A percentile compares a stretch with the other conserved stretches of the same genome.
Conservation (phyloP, 2,797 vertebrate genomes). For the Ciconia nigra region DNA sequence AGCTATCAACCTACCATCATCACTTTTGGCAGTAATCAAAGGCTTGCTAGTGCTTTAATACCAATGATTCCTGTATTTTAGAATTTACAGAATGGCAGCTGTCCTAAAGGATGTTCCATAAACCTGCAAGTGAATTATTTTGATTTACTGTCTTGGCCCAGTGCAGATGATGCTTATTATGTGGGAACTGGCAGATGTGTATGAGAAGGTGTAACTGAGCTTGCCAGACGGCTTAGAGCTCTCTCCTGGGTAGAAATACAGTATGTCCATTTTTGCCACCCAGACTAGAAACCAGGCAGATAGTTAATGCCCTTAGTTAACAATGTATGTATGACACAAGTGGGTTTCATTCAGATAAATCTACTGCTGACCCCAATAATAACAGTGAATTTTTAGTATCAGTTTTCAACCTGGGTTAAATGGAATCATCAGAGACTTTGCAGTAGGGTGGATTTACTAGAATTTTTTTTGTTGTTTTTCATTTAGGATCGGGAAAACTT, state of each 20-base stretch:
- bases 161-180: neutral
- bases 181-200: constrained; percentile 22
- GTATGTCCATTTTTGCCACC: neutral
- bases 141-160: constrained; percentile 22
- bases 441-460: neutral
- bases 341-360: neutral
- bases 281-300: neutral
- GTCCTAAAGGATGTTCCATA: constrained; percentile 20
- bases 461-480: neutral
- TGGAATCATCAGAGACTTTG: neutral
- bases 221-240: neutral
- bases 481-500: neutral
- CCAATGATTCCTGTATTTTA: constrained; percentile 1
- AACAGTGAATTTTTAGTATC: neutral
- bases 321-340: neutral
- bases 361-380: neutral
- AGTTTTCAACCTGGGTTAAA: neutral
- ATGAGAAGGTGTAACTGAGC: neutral
- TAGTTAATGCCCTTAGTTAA: neutral
- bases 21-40: neutral
- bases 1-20: neutral
- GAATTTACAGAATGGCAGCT: constrained; percentile 29
- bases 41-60: neutral
- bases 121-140: constrained; percentile 32
- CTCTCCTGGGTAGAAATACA: neutral